Evolutionary conservation across 2,113 vertebrate species (phyloP).

Genomic region (Corythornis cristatus): DNA sequence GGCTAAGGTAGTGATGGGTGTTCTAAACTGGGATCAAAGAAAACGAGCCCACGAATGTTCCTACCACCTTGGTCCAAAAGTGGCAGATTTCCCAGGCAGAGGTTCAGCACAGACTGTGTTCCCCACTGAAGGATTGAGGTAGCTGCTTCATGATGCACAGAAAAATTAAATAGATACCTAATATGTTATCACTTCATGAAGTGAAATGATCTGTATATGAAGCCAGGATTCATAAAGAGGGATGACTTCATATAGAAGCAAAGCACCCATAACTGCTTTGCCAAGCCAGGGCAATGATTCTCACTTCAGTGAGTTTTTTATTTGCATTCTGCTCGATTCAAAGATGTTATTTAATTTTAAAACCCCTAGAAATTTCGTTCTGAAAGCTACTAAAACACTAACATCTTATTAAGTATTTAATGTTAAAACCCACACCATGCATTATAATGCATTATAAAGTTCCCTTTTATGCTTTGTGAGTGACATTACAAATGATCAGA

Average conservation of each 20-base stretch:
- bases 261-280: background rate
- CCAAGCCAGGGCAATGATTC: background rate
- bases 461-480: background rate
- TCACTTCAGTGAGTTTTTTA: background rate
- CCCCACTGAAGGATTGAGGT: background rate
- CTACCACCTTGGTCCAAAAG: background rate
- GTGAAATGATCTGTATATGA: background rate
- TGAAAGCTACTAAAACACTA: background rate
- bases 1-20: background rate
- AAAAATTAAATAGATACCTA: background rate
- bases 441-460: background rate
- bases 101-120: background rate
- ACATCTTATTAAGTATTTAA: background rate
- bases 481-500: background rate
- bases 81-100: background rate
- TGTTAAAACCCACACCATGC: background rate
- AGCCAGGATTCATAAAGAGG: background rate
- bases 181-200: background rate
- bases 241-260: background rate
- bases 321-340: background rate
- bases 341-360: background rate
- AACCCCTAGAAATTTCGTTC: background rate
- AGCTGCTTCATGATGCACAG: background rate
- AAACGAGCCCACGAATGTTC: fast-evolving
- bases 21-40: background rate